Evolutionary conservation across 2,113 vertebrate species (phyloP).

Genomic region (Drymodes brunneopygia): DNA sequence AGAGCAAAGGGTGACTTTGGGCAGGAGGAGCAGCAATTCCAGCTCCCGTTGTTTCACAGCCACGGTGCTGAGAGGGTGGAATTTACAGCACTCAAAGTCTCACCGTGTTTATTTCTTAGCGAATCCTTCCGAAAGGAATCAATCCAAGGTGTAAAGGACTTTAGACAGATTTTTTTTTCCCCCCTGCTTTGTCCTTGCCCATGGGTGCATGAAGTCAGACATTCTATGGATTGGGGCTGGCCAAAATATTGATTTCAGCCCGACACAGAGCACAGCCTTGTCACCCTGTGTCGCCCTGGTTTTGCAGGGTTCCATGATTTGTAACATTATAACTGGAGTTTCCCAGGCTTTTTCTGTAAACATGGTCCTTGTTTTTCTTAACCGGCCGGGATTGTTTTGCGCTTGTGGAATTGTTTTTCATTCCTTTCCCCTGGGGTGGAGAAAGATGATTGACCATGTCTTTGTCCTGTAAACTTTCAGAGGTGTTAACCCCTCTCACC

Average conservation of each 20-base stretch:
- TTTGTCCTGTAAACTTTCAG: too few species aligned
- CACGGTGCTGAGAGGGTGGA: not conserved
- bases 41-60: not conserved
- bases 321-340: too few species aligned
- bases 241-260: not conserved
- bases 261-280: not conserved
- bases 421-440: too few species aligned
- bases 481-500: too few species aligned
- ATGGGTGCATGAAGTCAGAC: not conserved
- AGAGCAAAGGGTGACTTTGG: constrained; percentile 17
- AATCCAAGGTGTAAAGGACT: not conserved
- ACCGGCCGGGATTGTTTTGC: too few species aligned
- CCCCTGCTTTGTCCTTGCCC: not conserved
- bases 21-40: constrained; percentile 8
- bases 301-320: too few species aligned
- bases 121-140: not conserved
- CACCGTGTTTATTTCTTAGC: not conserved
- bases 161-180: not conserved
- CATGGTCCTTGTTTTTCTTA: too few species aligned
- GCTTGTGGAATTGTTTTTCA: too few species aligned
- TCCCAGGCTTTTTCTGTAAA: too few species aligned
- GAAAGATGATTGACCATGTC: too few species aligned
- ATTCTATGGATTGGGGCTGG: not conserved
- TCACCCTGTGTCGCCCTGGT: too few species aligned
- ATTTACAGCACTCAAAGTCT: not conserved